Evolutionary conservation across 2,888 invertebrate genomes (phyloP).

Genomic region (Zygogramma bicolorata): DNA sequence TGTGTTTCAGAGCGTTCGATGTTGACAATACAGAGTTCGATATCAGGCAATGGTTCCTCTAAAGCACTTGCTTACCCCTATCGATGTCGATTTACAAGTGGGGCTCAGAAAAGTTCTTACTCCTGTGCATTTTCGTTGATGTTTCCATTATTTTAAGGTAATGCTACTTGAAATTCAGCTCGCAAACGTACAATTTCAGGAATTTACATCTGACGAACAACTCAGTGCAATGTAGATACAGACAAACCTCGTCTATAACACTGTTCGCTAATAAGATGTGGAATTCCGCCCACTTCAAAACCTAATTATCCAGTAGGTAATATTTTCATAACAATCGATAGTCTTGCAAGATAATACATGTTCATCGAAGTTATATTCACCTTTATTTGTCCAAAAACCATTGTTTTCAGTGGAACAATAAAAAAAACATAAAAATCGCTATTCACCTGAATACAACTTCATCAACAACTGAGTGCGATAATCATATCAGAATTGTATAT

Average conservation of each 20-base stretch:
- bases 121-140: background rate
- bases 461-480: too few species aligned
- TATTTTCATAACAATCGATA: background rate
- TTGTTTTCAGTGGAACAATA: too few species aligned
- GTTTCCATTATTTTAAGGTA: slow-evolving; percentile 67
- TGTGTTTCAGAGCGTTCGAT: slow-evolving; percentile 74
- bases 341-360: too few species aligned
- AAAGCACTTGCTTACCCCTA: slow-evolving; percentile 81
- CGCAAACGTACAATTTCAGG: slow-evolving; percentile 81
- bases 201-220: slow-evolving; percentile 90
- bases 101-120: background rate
- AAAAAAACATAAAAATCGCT: too few species aligned
- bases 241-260: slow-evolving; percentile 66
- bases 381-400: too few species aligned
- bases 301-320: slow-evolving; percentile 52
- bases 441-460: too few species aligned
- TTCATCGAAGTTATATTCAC: too few species aligned
- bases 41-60: slow-evolving; percentile 90
- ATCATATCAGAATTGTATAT: too few species aligned
- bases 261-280: slow-evolving; percentile 89
- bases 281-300: slow-evolving; percentile 79
- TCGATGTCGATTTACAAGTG: slow-evolving; percentile 89
- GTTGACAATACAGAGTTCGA: slow-evolving; percentile 90
- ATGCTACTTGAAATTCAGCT: slow-evolving; percentile 89
- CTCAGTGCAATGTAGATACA: slow-evolving; percentile 85